Base-by-base conservation (phyloP, 2,888 invertebrate genomes). In the Protonemura montana region DNA sequence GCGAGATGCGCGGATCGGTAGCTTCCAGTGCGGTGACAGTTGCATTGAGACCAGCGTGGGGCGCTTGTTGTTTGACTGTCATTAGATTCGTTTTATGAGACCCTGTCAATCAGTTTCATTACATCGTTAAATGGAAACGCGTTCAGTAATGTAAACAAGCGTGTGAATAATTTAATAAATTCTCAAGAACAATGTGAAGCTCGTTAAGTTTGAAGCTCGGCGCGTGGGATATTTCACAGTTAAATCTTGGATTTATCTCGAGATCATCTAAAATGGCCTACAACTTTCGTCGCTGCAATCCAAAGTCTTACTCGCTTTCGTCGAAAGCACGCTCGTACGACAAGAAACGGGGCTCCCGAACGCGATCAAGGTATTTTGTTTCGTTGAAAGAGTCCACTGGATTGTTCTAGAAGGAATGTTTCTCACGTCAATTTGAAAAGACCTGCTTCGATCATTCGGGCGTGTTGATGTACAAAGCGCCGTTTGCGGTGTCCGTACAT, bases 401-500 rank as follows among this genome's bases (percentile, higher is more conserved):
- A 59, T 59, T 21, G 59, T 2, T 13, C 59, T 10, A 3, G 13
- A 10, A 59, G 59, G 59, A 59, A 59, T 59, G 59, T 59, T 59
- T 59, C 59, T 59, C 59, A 59, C 59, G 59, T 59, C 59, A 59
- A 59, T 21, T 59, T 59, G 59, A 59, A 59, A 59, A 59, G 59
- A 21, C 2, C n/a, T n/a, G 5, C 41, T 41, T 41, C 41, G 21
- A 1, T 59, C 21, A 21, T 59, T 59, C 35, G 35, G 35, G 35
- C 35, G 35, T 35, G 35, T 35, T 10, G 35, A 59, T 59, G 59
- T 10, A 21, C 59, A 59, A 21, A 59, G 59, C 59, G 59, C 16
- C 59, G 59, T 21, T 59, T 13, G 59, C 59, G 41, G 41, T 41
- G 13, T 59, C 59, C 59, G 35, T 35, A 13, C 59, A 3, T 59